Base-by-base conservation (phyloP, 2,888 invertebrate species). In the Ecliptopera silaceata region DNA sequence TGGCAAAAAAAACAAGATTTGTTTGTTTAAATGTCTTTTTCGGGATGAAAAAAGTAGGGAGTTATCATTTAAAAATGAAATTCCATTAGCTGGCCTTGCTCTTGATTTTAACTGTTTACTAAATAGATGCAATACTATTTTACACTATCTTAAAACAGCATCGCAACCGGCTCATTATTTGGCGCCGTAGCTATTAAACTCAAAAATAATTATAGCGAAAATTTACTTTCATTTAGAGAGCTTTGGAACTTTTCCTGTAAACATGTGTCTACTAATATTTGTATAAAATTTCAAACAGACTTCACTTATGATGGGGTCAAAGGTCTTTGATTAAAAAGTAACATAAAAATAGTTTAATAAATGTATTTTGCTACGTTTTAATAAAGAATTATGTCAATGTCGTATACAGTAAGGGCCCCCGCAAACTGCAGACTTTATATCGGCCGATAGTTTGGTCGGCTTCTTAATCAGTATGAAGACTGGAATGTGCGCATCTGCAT, bases 61-160 rank as follows among this genome's bases (percentile, higher is more conserved):
- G n/a, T 60, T 54, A 64, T 55, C 44, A 31, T 41, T 1, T 6
- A 62, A 54, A 46, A 43, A 59, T 56, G 51, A 56, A 61, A 64
- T 64, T 45, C 49, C 48, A 64, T 61, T 64, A 60, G 49, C 13
- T 51, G 53, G 47, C 63, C 59, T 63, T 65, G 65, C 59, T 65
- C 55, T 51, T 60, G 58, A 56, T 56, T 55, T 56, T 15, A 10
- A 50, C 22, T 62, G 64, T 64, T 66, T 62, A 59, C 56, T 61
- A 15, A 61, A 54, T 44, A 58, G 32, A 31, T 49, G 38, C 39
- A 53, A 22, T 53, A 31, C 17, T 2, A 36, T 38, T 36, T 36
- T 42, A 50, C 34, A 39, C 36, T 41, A 41, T 45, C 47, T 53
- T 3, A 34, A 61, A 63, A 53, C 44, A 56, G 53, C 36, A 53